Evolutionary conservation across 2,797 vertebrate genomes (phyloP).

Genomic region (Phoxinus dragarum): DNA sequence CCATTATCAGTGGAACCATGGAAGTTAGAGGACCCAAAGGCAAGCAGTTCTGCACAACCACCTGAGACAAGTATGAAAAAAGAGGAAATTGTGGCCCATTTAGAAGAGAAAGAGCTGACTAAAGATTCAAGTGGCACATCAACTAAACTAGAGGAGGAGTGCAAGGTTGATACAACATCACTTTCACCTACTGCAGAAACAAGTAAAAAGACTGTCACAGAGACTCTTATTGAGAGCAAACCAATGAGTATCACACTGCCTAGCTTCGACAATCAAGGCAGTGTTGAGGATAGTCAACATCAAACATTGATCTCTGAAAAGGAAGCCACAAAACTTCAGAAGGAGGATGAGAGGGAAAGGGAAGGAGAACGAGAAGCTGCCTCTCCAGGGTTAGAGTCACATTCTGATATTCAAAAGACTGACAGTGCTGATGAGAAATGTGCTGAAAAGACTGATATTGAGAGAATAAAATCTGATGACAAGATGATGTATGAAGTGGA

Average conservation of each 20-base stretch:
- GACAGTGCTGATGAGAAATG: constrained; percentile 52
- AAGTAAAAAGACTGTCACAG: constrained; percentile 37
- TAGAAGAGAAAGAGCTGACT: constrained; percentile 65
- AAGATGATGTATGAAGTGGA: constrained; percentile 62
- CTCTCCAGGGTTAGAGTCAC: constrained; percentile 73
- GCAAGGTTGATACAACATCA: constrained; percentile 59
- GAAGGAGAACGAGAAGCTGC: constrained; percentile 74
- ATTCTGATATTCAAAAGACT: constrained; percentile 69
- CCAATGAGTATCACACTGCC: constrained; percentile 63
- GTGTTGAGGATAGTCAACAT: constrained; percentile 62
- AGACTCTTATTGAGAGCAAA: constrained; percentile 63
- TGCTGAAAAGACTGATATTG: constrained; percentile 45
- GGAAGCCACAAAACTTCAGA: constrained; percentile 58
- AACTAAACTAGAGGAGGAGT: constrained; percentile 60
- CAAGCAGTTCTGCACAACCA: constrained; percentile 53
- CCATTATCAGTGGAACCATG: constrained; percentile 59
- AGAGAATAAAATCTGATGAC: constrained; percentile 53
- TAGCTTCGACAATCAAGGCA: constrained; percentile 67
- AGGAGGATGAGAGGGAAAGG: constrained; percentile 78
- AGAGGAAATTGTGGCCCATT: constrained; percentile 73
- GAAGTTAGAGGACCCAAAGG: constrained; percentile 58
- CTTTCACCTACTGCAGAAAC: constrained; percentile 60
- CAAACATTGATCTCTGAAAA: constrained; percentile 56
- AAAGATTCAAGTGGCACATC: constrained; percentile 62
- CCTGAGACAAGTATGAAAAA: constrained; percentile 70